These are phyloP conservation scores for Cryptocephalus primarius DNA, from an alignment of 2,888 invertebrate species.

Conservation along the genomic window DNA sequence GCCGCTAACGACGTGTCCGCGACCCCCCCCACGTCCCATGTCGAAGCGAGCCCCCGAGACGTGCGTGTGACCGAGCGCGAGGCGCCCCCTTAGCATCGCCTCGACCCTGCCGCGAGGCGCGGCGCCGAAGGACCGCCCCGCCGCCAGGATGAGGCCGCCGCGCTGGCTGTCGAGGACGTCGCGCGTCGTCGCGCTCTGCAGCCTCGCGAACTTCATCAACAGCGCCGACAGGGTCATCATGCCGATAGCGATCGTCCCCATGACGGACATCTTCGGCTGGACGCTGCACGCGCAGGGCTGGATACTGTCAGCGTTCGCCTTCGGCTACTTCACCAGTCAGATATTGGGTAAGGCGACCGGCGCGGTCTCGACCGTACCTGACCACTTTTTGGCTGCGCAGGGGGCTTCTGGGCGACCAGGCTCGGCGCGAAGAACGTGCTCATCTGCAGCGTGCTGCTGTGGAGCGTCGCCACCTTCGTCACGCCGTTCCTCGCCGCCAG, in stretches of 20 bases:
- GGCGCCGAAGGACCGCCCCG: too few relatives aligned
- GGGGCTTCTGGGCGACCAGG: slow-evolving; percentile 55
- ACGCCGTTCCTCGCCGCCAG: slow-evolving; percentile 60
- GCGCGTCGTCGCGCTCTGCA: slow-evolving; percentile 54
- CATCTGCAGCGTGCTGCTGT: slow-evolving; percentile 55
- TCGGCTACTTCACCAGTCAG: slow-evolving; percentile 67
- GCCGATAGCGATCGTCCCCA: slow-evolving; percentile 66
- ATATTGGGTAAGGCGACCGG: slow-evolving; percentile 42
- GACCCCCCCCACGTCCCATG: too few relatives aligned
- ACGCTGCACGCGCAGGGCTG: slow-evolving; percentile 60
- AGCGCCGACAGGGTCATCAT: slow-evolving; percentile 67
- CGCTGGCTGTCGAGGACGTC: slow-evolving; percentile 44
- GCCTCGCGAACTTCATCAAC: slow-evolving; percentile 65
- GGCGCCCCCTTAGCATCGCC: too few relatives aligned
- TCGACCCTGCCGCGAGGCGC: too few relatives aligned
- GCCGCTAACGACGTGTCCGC: too few relatives aligned
- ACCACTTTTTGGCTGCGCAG: too few relatives aligned
- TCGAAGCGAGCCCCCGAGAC: too few relatives aligned
- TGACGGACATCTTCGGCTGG: slow-evolving; percentile 63
- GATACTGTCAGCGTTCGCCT: slow-evolving; percentile 65
- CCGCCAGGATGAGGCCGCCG: slow-evolving; percentile 37
- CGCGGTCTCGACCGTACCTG: neutral
- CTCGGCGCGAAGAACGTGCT: slow-evolving; percentile 60
- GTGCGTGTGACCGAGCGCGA: too few relatives aligned
- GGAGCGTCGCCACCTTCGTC: slow-evolving; percentile 61